phyloP scores from a whole-genome alignment of 2,888 invertebrate genomes.

The Cheilosia scutellata region DNA sequence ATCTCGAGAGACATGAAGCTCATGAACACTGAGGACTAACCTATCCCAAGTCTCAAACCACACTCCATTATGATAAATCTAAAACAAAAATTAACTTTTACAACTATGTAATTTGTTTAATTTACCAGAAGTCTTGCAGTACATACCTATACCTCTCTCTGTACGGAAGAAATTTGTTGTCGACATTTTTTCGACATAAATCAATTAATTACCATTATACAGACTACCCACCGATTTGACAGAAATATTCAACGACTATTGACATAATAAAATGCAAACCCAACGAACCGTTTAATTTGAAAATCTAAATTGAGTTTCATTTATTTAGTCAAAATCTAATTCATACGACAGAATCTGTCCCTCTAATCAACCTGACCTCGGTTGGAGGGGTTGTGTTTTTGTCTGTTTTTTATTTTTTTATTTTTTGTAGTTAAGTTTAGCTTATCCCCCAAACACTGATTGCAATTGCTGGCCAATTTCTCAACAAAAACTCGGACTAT shows the following conservation, averaged over 20 bases:
- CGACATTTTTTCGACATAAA: conserved; percentile 2
- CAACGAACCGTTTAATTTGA: conserved; percentile 65
- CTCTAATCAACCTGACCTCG: conserved; percentile 72
- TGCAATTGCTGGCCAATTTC: conserved; percentile 35
- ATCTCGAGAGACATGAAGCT: no score
- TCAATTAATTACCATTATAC: neutral
- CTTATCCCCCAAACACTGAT: conserved; percentile 38
- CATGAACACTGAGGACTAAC: no score
- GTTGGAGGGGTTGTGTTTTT: conserved; percentile 38
- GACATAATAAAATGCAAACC: conserved; percentile 12
- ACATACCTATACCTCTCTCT: no score
- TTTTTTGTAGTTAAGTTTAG: neutral
- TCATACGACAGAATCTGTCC: conserved; percentile 14
- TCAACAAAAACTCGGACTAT: conserved; percentile 6
- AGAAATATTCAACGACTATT: neutral
- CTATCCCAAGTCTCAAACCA: no score
- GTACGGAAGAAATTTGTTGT: neutral
- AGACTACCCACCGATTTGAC: neutral
- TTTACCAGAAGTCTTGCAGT: conserved; percentile 27
- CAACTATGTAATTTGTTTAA: conserved; percentile 7
- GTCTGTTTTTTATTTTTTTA: conserved; percentile 9
- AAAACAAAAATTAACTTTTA: no score
- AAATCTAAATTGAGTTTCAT: conserved; percentile 68
- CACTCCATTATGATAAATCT: no score
- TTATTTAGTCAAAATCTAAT: conserved; percentile 68